Evolutionary conservation across 2,888 invertebrate genomes (phyloP).

Genomic region (Melinopterus prodromus): DNA sequence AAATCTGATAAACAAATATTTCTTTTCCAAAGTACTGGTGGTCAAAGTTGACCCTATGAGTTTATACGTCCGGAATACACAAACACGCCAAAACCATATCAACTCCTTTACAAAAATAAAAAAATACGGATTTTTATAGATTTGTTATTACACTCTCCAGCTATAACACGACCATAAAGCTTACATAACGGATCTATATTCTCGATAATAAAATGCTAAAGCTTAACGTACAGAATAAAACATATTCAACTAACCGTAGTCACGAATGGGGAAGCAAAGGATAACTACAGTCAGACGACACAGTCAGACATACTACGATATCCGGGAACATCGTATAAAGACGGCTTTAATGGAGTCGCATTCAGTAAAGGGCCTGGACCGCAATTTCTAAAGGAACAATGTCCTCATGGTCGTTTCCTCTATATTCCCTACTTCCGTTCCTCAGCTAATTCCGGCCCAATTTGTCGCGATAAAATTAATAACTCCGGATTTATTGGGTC

Average conservation of each 20-base stretch:
- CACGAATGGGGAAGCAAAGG: not conserved
- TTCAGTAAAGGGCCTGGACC: not conserved
- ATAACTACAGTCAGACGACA: not conserved
- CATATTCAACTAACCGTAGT: not conserved
- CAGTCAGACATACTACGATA: not conserved
- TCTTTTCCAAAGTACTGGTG: too few species aligned
- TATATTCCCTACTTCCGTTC: not conserved
- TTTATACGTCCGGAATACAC: too few species aligned
- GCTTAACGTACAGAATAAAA: not conserved
- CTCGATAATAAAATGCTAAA: not conserved
- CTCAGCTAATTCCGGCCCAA: not conserved
- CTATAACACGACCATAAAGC: too few species aligned
- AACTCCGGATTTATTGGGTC: not conserved
- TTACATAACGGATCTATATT: too few species aligned
- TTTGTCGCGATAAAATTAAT: slow-evolving; percentile 4
- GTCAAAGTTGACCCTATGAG: too few species aligned
- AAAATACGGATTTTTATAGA: too few species aligned
- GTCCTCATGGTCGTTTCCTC: not conserved
- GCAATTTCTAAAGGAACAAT: not conserved
- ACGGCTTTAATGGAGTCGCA: not conserved
- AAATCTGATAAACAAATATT: too few species aligned
- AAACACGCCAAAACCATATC: too few species aligned
- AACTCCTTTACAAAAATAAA: too few species aligned
- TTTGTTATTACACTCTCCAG: too few species aligned
- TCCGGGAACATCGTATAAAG: not conserved